These are phyloP conservation scores for Metaphire vulgaris DNA, from an alignment of 1,140 invertebrate species.

Conservation along the genomic window DNA sequence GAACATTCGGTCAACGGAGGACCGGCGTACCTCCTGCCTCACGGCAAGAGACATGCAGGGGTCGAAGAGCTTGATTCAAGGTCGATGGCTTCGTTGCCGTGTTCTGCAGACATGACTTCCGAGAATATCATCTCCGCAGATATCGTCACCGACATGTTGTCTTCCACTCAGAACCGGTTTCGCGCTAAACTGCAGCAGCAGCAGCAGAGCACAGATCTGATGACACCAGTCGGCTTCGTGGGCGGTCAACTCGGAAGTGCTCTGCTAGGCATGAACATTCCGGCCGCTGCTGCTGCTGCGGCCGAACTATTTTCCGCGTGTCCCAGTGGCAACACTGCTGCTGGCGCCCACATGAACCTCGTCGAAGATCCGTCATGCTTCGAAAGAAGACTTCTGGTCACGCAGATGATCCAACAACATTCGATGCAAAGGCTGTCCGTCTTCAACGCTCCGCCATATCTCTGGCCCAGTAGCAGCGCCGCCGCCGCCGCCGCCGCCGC, in stretches of 20 bases:
- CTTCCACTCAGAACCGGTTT: neutral
- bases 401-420: neutral
- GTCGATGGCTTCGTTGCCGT: too few relatives aligned
- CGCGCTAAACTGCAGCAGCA: neutral
- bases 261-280: neutral
- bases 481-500: too few relatives aligned
- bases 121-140: neutral
- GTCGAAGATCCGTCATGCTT: neutral
- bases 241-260: neutral
- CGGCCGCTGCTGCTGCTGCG: neutral
- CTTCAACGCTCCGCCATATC: neutral
- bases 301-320: neutral
- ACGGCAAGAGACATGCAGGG: neutral
- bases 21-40: neutral
- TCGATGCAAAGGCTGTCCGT: neutral
- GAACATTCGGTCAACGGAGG: neutral
- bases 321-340: neutral
- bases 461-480: neutral
- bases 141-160: neutral
- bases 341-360: too few relatives aligned
- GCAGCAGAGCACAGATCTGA: too few relatives aligned
- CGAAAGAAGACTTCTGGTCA: neutral
- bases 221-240: neutral
- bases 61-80: too few relatives aligned
- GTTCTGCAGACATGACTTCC: neutral